Evolutionary conservation across 2,888 invertebrate species (phyloP).

Genomic region (Tetragonisca angustula): DNA sequence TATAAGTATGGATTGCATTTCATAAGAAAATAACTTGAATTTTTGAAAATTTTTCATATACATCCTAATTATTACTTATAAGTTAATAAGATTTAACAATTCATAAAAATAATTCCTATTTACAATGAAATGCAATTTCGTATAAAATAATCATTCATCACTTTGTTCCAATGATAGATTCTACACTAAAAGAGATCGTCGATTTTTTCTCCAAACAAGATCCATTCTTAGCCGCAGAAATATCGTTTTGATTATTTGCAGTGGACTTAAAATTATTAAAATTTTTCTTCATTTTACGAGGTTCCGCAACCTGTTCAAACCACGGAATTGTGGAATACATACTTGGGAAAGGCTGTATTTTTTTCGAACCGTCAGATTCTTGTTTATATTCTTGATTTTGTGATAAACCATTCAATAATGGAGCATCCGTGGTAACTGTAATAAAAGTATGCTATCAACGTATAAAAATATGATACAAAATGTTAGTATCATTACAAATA

Average conservation of each 20-base stretch:
- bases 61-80: conserved; percentile 15
- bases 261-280: conserved; percentile 54
- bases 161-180: conserved; percentile 81
- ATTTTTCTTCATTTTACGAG: conserved; percentile 44
- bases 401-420: conserved; percentile 53
- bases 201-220: conserved; percentile 75
- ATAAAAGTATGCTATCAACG: conserved; percentile 27
- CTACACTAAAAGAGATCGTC: conserved; percentile 81
- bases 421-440: conserved; percentile 63
- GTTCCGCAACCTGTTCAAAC: conserved; percentile 63
- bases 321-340: conserved; percentile 64
- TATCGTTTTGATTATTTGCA: conserved; percentile 37
- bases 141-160: conserved; percentile 50
- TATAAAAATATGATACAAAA: neutral
- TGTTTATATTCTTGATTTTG: conserved; percentile 64
- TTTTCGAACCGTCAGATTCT: conserved; percentile 54
- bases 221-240: conserved; percentile 39
- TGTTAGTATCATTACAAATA: neutral
- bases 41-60: conserved; percentile 3
- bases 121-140: conserved; percentile 45
- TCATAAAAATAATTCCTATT: conserved; percentile 28
- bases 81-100: conserved; percentile 16
- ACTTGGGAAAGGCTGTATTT: conserved; percentile 60
- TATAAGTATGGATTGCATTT: neutral
- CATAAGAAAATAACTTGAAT: conserved; percentile 1